Base-by-base conservation (phyloP, 2,888 invertebrate species). In the Celastrina argiolus region DNA sequence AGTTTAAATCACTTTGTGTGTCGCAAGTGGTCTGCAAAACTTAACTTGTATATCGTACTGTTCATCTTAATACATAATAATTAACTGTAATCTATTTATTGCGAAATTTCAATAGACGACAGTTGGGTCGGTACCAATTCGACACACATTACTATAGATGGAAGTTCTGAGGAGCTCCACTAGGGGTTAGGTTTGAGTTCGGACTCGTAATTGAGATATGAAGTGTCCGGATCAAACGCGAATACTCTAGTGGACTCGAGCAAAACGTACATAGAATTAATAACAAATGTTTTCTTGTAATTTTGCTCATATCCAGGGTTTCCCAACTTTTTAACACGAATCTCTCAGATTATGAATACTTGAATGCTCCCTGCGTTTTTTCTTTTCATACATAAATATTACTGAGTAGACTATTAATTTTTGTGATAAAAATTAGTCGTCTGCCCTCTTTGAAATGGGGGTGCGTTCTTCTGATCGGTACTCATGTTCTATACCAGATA, bases 21-120 rank as follows among this genome's bases (percentile, higher is more conserved):
- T 91, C 89, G 91, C 91, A 90, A 86, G 89, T 91, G 91, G 83
- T 85, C 77, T 82, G 77, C 74, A 73, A 74, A 81, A 84, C 82
- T 81, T 83, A 81, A 80, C 70, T 81, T 78, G 78, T 84, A 84
- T 86, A 90, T 89, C 90, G 90, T 90, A 90, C 89, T 87, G 80
- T 86, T 84, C 86, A 89, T 89, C 88, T 85, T 88, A 85, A 74
- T 72, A 71, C 75, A 79, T 80, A 68, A 72, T 61, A 61, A 70
- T 65, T 72, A 74, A 79, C 81, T 81, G 82, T 74, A 84, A 88
- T 81, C 79, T 73, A 77, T 71, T 75, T 81, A 77, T 74, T 74
- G 79, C 80, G 71, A 70, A 71, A 61, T 66, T 63, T 68, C 73
- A 77, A 81, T 71, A 76, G 78, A 81, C 86, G 84, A 65, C 81